Evolutionary conservation across 2,113 vertebrate species (phyloP).

Genomic region (Hippolais icterina): DNA sequence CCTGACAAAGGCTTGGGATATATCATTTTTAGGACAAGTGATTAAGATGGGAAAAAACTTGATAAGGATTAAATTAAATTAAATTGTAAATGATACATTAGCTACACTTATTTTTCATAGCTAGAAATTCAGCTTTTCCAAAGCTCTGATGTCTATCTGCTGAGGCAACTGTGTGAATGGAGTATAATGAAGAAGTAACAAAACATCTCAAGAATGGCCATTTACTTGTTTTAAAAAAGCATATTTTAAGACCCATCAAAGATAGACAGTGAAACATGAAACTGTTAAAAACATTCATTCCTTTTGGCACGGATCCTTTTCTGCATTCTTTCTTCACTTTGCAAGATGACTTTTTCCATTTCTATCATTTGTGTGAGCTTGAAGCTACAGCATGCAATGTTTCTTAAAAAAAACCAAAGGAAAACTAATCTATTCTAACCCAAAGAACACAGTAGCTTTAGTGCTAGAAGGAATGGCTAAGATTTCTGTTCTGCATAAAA

Average conservation of each 20-base stretch:
- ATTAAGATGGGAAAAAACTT: not conserved
- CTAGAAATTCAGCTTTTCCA: not conserved
- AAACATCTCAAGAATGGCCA: not conserved
- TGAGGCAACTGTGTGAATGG: not conserved
- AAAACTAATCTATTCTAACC: not conserved
- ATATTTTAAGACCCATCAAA: not conserved
- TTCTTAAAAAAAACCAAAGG: conserved; percentile 32
- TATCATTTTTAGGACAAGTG: not conserved
- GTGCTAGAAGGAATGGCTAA: not conserved
- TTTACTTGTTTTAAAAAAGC: not conserved
- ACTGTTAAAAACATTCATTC: conserved; percentile 6
- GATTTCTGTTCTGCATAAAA: conserved; percentile 53
- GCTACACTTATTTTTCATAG: not conserved
- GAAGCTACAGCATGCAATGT: not conserved
- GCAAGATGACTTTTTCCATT: not conserved
- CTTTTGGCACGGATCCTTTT: not conserved
- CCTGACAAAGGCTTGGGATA: not conserved
- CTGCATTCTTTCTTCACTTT: not conserved
- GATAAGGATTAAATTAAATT: not conserved
- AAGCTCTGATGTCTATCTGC: not conserved
- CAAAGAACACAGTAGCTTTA: conserved; percentile 4
- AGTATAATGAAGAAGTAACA: not conserved
- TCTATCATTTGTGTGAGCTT: not conserved
- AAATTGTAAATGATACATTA: not conserved
- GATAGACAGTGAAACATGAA: not conserved